Conservation (phyloP, 92 coral and sea anemone species). For the Epizoanthus ramosus region DNA sequence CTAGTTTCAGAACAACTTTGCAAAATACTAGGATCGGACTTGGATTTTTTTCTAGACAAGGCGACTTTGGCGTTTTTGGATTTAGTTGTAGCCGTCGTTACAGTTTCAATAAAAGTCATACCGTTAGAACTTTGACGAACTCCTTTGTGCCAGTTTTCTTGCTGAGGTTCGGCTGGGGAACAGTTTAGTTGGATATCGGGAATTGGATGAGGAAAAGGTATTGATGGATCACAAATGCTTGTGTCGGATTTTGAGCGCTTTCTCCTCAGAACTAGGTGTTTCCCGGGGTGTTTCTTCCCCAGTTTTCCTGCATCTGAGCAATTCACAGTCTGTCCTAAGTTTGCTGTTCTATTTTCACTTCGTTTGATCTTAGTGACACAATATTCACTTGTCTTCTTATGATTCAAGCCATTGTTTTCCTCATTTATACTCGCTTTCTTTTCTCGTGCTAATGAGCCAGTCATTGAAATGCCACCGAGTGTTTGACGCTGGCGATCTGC, state of each 20-base stretch:
- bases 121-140: not conserved
- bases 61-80: not conserved
- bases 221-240: not conserved
- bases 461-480: not conserved
- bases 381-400: not conserved
- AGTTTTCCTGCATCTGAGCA: not conserved
- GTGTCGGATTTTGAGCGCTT: not conserved
- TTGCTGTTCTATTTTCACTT: not conserved
- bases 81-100: not conserved
- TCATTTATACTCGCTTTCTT: conserved; percentile 5
- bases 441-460: not conserved
- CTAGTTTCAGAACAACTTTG: not conserved
- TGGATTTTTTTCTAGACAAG: conserved; percentile 8
- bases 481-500: not conserved
- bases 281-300: not conserved
- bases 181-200: not conserved
- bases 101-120: not conserved
- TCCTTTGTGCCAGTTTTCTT: not conserved
- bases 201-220: not conserved
- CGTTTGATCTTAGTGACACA: not conserved
- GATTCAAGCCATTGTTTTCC: not conserved
- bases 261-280: not conserved
- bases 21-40: not conserved
- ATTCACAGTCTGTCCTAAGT: not conserved
- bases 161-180: not conserved